Percentiles rank a stretch among this genome's conserved stretches.
Conservation (phyloP, 2,113 vertebrate genomes). For the Hemiscyllium ocellatum region DNA sequence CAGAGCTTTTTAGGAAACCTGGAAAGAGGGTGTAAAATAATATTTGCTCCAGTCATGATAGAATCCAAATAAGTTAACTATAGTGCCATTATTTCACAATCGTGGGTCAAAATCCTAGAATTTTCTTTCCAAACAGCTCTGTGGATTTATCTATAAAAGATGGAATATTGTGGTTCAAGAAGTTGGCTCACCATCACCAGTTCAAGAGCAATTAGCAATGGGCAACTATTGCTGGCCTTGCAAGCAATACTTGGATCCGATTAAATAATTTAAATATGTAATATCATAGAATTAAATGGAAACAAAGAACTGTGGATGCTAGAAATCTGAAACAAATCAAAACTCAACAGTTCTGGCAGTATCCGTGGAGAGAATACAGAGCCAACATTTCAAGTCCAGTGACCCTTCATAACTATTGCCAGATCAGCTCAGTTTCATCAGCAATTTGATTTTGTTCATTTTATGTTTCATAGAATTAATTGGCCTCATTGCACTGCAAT, state of each 20-base stretch:
- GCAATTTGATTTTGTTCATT: too few relatives aligned
- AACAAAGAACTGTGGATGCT: too few relatives aligned
- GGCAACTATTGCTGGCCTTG: background rate
- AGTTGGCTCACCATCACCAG: background rate
- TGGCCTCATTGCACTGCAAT: background rate
- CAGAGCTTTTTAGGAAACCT: background rate
- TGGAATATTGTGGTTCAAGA: background rate
- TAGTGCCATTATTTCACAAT: background rate
- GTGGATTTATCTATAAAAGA: background rate
- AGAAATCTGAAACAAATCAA: too few relatives aligned
- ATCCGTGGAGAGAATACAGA: too few relatives aligned
- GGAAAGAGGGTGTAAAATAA: background rate
- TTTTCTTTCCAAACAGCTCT: background rate
- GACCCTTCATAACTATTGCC: too few relatives aligned
- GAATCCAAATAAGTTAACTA: background rate
- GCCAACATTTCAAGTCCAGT: too few relatives aligned
- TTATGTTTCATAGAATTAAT: background rate
- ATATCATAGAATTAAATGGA: too few relatives aligned
- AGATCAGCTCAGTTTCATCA: too few relatives aligned
- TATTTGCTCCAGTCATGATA: background rate
- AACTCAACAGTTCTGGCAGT: too few relatives aligned
- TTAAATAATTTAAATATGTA: too few relatives aligned
- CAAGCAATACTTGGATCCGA: background rate
- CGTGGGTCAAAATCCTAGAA: background rate
- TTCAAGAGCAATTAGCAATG: background rate